These are phyloP conservation scores for Lamprotornis superbus DNA, from an alignment of 2,113 vertebrate species.

Conservation along the genomic window DNA sequence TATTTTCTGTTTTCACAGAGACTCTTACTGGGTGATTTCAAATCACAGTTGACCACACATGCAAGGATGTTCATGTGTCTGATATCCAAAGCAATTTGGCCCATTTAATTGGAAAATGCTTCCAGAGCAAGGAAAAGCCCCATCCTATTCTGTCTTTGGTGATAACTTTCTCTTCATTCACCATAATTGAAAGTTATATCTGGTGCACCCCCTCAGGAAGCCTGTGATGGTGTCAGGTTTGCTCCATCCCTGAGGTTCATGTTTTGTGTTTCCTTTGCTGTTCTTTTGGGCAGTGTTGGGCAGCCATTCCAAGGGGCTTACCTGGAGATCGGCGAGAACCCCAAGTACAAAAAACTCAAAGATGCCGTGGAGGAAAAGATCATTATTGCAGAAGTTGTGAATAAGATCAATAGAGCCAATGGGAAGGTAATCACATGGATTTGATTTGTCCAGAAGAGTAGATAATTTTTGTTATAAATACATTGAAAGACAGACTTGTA, in stretches of 20 bases:
- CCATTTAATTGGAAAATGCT: not conserved
- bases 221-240: not conserved
- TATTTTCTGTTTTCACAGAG: not conserved
- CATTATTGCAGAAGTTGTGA: conserved; percentile 93
- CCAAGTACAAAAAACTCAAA: conserved; percentile 95
- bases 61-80: not conserved
- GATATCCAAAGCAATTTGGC: not conserved
- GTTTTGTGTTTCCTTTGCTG: not conserved
- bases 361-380: conserved; percentile 91
- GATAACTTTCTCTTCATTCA: not conserved
- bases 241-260: not conserved
- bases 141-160: not conserved
- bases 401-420: conserved; percentile 97
- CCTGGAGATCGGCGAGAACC: conserved; percentile 94
- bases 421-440: conserved; percentile 85
- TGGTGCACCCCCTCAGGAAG: not conserved
- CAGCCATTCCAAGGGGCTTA: conserved; percentile 98
- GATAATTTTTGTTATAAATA: not conserved
- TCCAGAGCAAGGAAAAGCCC: not conserved
- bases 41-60: not conserved
- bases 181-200: not conserved
- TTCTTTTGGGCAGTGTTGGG: conserved; percentile 77
- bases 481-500: fast-evolving
- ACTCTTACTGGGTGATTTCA: not conserved
- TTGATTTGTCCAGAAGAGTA: not conserved